Evolutionary conservation across 2,888 invertebrate genomes (phyloP).

Genomic region (Agrochola macilenta): DNA sequence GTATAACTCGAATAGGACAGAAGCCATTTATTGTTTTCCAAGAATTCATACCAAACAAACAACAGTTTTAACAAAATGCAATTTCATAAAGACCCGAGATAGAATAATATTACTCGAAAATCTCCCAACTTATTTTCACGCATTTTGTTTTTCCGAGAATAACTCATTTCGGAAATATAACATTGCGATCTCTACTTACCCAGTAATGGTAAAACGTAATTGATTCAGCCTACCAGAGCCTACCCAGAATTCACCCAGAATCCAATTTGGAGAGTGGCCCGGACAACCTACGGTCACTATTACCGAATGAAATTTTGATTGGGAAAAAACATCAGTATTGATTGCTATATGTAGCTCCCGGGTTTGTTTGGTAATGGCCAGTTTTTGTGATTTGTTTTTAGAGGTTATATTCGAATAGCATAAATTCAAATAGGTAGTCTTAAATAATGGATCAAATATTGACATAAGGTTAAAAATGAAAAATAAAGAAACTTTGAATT

Average conservation of each 20-base stretch:
- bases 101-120: slow-evolving; percentile 2
- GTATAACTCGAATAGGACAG: neutral
- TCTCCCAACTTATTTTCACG: neutral
- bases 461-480: neutral
- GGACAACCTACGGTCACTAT: slow-evolving; percentile 58
- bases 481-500: too few relatives aligned
- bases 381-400: slow-evolving; percentile 22
- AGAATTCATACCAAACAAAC: neutral
- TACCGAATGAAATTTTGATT: slow-evolving; percentile 69
- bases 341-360: slow-evolving; percentile 40
- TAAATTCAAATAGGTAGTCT: neutral
- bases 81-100: neutral
- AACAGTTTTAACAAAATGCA: neutral
- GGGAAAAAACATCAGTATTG: slow-evolving; percentile 61
- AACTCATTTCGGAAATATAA: slow-evolving; percentile 46
- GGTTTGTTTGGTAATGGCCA: slow-evolving; percentile 23
- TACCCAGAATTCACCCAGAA: slow-evolving; percentile 52
- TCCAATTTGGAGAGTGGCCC: slow-evolving; percentile 66
- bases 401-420: neutral
- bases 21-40: neutral
- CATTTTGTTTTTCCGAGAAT: slow-evolving; percentile 17
- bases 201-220: slow-evolving; percentile 46
- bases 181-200: slow-evolving; percentile 35
- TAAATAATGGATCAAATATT: neutral
- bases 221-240: slow-evolving; percentile 47